Evolutionary conservation across 2,113 vertebrate genomes (phyloP).

Genomic region (Cacatua alba): DNA sequence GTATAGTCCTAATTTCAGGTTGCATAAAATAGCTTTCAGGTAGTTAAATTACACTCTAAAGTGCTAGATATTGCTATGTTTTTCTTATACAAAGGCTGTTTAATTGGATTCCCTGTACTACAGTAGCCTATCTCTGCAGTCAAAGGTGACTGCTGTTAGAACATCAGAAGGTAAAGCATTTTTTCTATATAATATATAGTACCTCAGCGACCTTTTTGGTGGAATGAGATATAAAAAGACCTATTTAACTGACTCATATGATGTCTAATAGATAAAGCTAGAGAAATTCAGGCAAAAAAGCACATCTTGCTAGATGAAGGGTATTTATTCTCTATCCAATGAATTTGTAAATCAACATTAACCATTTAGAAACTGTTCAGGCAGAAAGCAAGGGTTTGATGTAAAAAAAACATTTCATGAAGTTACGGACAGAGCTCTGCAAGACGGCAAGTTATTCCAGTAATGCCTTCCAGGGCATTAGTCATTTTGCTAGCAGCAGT

Average conservation of each 20-base stretch:
- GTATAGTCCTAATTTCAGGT: not conserved
- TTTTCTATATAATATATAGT: not conserved
- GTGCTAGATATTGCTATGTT: not conserved
- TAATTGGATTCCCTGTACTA: not conserved
- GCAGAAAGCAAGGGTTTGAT: not conserved
- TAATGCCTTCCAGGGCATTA: not conserved
- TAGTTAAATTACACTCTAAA: not conserved
- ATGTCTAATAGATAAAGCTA: not conserved
- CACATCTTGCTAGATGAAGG: not conserved
- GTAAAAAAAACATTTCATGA: not conserved
- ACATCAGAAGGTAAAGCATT: not conserved
- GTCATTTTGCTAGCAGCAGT: not conserved
- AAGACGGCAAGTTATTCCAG: not conserved
- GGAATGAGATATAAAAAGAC: not conserved
- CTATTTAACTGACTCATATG: not conserved
- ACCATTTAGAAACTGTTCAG: not conserved
- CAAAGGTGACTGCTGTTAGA: not conserved
- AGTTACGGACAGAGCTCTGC: not conserved
- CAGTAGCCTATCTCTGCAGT: not conserved
- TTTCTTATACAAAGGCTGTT: not conserved
- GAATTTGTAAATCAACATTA: not conserved
- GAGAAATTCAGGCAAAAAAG: not conserved
- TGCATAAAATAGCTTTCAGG: not conserved
- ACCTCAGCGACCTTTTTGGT: not conserved
- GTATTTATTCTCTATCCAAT: not conserved